Conservation (phyloP, 2,888 invertebrate genomes). For the Caenorhabditis sp. region DNA sequence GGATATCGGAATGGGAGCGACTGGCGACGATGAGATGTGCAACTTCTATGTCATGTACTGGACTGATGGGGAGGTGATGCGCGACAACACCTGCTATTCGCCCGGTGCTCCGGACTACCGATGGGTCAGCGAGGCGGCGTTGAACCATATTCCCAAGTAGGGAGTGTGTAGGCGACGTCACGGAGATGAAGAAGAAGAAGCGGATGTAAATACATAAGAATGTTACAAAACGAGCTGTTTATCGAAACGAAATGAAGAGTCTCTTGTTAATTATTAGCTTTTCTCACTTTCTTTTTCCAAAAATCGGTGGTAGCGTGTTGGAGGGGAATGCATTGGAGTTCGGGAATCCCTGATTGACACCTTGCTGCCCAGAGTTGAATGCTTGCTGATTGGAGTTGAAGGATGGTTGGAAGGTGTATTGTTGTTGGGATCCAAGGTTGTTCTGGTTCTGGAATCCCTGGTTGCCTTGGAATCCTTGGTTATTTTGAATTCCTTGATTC, state of each 20-base stretch:
- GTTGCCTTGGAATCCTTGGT: conserved; percentile 17
- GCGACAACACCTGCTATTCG: conserved; percentile 80
- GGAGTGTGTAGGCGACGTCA: too few species aligned
- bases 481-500: conserved; percentile 21
- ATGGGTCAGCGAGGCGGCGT: conserved; percentile 76
- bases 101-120: conserved; percentile 81
- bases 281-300: conserved; percentile 32
- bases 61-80: conserved; percentile 73
- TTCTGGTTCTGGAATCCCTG: conserved; percentile 18
- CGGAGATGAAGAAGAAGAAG: neutral
- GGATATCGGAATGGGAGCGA: conserved; percentile 77
- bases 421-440: conserved; percentile 5
- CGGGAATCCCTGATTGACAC: conserved; percentile 51
- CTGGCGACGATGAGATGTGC: conserved; percentile 84
- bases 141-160: conserved; percentile 79
- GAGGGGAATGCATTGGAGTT: conserved; percentile 44
- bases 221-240: neutral
- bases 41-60: conserved; percentile 84
- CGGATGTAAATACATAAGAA: neutral
- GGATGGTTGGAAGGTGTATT: neutral
- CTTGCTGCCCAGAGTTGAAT: conserved; percentile 39
- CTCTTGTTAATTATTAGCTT: conserved; percentile 3
- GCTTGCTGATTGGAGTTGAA: conserved; percentile 1
- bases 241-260: conserved; percentile 5
- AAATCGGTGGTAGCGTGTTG: conserved; percentile 43